Conservation (phyloP, 2,888 invertebrate genomes). For the Penaeus monodon region DNA sequence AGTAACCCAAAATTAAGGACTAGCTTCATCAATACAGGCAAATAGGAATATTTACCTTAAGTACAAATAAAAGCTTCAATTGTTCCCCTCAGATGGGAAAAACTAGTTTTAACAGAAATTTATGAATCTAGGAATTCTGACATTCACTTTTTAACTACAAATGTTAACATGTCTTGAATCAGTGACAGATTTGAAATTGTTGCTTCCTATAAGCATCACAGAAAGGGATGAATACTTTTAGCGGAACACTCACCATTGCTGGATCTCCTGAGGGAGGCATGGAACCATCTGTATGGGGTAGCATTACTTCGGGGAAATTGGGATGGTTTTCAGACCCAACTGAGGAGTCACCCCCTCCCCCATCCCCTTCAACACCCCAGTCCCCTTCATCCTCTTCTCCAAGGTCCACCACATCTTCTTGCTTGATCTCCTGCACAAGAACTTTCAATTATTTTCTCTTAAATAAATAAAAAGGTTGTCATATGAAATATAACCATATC, state of each 20-base stretch:
- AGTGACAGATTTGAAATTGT: conserved; percentile 5
- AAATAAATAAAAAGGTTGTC: neutral
- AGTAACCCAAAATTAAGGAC: no score
- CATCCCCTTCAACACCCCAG: conserved; percentile 59
- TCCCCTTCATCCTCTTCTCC: conserved; percentile 64
- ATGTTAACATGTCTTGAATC: no score
- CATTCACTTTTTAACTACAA: no score
- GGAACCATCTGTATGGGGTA: conserved; percentile 61
- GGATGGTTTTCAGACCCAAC: conserved; percentile 53
- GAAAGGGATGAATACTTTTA: conserved; percentile 21
- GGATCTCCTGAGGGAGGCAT: conserved; percentile 60
- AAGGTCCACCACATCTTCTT: conserved; percentile 64
- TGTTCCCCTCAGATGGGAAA: no score
- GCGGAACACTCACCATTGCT: conserved; percentile 65
- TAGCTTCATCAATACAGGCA: no score
- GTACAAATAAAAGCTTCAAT: no score
- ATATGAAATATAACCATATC: neutral
- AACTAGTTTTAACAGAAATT: no score
- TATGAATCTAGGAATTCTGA: no score
- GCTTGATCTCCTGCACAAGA: conserved; percentile 63
- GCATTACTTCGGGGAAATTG: conserved; percentile 64
- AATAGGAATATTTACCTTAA: no score
- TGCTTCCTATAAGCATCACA: conserved; percentile 49
- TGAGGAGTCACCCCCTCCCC: conserved; percentile 58
- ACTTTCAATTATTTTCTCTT: no score